Evolutionary conservation across 2,888 invertebrate species (phyloP).

Genomic region (Dendrolimus pini): DNA sequence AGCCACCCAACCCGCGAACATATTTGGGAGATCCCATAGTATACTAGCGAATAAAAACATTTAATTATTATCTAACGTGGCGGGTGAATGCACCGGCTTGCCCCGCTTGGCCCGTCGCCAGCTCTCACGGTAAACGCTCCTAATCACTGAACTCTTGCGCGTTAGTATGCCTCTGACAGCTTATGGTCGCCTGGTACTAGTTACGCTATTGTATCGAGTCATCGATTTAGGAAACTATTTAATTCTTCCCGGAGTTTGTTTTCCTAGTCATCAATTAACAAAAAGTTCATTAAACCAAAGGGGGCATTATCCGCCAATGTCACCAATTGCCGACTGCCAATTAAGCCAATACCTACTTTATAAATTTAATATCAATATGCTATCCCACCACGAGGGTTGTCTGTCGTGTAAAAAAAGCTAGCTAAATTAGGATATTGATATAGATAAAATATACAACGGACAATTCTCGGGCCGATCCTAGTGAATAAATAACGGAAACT

Average conservation of each 20-base stretch:
- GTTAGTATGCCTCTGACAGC: constrained; percentile 60
- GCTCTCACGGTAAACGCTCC: constrained; percentile 67
- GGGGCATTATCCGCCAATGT: no score
- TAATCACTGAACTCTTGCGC: constrained; percentile 60
- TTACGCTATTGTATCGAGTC: constrained; percentile 37
- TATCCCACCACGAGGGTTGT: no score
- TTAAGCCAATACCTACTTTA: no score
- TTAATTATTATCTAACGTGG: constrained; percentile 2
- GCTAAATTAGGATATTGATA: no score
- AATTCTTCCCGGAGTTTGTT: constrained; percentile 3
- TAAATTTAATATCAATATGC: no score
- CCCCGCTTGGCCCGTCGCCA: constrained; percentile 68
- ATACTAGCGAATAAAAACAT: constrained; percentile 45
- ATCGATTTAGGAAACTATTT: constrained; percentile 17
- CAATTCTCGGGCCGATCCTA: no score
- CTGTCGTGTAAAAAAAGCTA: no score
- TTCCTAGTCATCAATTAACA: background rate
- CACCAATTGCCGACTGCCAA: no score
- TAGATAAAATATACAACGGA: no score
- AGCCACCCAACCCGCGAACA: constrained; percentile 11
- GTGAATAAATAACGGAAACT: no score
- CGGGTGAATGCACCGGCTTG: constrained; percentile 69
- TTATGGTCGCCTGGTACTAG: constrained; percentile 64
- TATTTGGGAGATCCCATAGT: constrained; percentile 40
- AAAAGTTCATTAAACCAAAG: no score